A percentile compares a stretch with the other conserved stretches of the same genome.
Conservation (phyloP, 2,888 invertebrate species). For the Tetranychus truncatus region DNA sequence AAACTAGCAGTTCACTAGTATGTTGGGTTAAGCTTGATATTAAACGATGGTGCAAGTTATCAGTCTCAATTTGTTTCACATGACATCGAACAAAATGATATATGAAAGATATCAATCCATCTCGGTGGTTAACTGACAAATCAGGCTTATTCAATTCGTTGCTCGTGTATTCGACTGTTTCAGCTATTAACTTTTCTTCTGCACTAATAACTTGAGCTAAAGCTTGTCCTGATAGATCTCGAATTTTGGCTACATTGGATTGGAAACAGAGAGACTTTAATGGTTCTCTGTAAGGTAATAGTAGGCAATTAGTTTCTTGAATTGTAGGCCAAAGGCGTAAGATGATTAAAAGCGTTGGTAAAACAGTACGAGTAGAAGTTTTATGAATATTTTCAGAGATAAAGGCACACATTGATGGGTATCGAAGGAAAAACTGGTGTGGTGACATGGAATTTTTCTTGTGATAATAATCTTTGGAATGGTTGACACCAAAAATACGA, state of each 20-base stretch:
- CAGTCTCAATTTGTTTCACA: background rate
- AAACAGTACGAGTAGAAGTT: constrained; percentile 3
- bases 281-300: background rate
- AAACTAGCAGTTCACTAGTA: background rate
- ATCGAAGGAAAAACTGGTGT: constrained; percentile 3
- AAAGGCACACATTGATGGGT: background rate
- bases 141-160: background rate
- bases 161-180: background rate
- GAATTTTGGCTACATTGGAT: background rate
- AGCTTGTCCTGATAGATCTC: background rate
- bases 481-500: constrained; percentile 53
- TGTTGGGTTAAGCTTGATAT: background rate
- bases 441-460: constrained; percentile 13
- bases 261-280: background rate
- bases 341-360: constrained; percentile 1
- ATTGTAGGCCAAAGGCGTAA: background rate
- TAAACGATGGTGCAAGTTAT: background rate
- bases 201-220: background rate
- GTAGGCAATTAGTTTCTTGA: background rate
- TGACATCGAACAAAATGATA: background rate
- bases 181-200: background rate
- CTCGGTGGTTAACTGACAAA: background rate
- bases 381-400: constrained; percentile 12
- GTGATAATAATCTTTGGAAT: background rate
- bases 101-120: background rate